Base-by-base conservation (phyloP, 2,113 vertebrate genomes). In the Carettochelys insculpta region DNA sequence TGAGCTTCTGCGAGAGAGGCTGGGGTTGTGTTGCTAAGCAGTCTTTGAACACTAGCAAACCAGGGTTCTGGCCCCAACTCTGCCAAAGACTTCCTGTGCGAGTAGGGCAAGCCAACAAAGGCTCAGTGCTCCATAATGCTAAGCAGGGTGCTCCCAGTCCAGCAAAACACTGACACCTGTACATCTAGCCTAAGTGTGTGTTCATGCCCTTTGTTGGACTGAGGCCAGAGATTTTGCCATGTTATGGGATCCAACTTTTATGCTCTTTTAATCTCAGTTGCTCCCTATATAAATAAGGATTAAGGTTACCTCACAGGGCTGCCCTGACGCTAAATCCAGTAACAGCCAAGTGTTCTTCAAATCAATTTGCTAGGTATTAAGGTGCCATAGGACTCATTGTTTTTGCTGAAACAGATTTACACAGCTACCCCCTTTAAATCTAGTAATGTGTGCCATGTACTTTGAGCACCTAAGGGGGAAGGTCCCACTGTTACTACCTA, bases 221-320 rank as follows among this genome's bases (percentile, higher is more conserved):
- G 43, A 50, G 51, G 38, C 20, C 48, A 79, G 47, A 17, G 41
- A 3, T 2, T 48, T 22, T 12, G 77, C 50, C 29, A 47, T 9
- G 9, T 75, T 53, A 38, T 51, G 68, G 53, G 43, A 24, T 29
- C 20, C 77, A 41, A 5, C 6, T 58, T 10, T 2, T 0, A 0
- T 2, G 71, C 0, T 1, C 54, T 34, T 53, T 38, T 19, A 16
- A 68, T 68, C 58, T 68, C n/a, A 68, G 54, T 68, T 68, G 61
- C n/a, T 19, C 34, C 38, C n/a, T 17, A n/a, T 68, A 19, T 68
- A 68, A 68, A 68, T 38, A n/a, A 9, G 20, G 61, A 38, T 68
- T 81, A 68, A 0, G 0, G 3, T 54, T 5, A 20, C 5, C 4
- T 68, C 38, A 4, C 25, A n/a, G 31, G 8, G n/a, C 27, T 3